These are phyloP conservation scores for Myrmecophaga tridactyla DNA, from an alignment of 2,113 vertebrate genomes.

Conservation along the genomic window DNA sequence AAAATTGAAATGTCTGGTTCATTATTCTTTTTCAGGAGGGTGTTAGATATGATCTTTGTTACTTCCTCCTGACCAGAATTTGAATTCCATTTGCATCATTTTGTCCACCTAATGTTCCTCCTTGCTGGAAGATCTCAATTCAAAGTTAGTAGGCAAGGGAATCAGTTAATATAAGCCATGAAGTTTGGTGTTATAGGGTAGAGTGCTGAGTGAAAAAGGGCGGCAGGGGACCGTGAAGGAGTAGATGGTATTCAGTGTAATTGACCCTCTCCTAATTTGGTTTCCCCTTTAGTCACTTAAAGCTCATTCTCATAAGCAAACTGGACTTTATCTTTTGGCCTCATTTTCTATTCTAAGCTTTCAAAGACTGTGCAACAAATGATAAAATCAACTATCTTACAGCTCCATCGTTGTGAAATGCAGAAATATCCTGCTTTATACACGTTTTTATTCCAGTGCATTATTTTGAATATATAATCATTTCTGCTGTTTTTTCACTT, in stretches of 20 bases:
- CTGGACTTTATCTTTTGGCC: not conserved
- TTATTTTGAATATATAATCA: not conserved
- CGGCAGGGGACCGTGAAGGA: not conserved
- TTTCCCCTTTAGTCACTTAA: not conserved
- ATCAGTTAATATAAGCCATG: not conserved
- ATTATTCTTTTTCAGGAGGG: too few relatives aligned
- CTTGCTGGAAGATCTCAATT: not conserved
- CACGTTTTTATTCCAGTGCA: not conserved
- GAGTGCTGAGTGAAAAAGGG: not conserved
- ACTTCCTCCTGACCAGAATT: not conserved
- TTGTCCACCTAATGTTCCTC: not conserved
- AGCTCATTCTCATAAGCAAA: not conserved
- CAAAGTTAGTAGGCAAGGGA: not conserved
- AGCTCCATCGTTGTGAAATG: not conserved
- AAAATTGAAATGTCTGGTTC: too few relatives aligned
- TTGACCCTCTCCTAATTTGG: not conserved
- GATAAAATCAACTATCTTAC: not conserved
- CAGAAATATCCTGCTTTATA: not conserved
- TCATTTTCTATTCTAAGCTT: not conserved
- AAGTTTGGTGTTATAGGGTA: not conserved
- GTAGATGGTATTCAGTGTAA: not conserved
- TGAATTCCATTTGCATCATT: not conserved
- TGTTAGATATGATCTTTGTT: not conserved
- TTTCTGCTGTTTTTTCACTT: not conserved
- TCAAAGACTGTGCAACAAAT: not conserved